Conservation (phyloP, 2,888 invertebrate species). For the Heliothis peltigera region DNA sequence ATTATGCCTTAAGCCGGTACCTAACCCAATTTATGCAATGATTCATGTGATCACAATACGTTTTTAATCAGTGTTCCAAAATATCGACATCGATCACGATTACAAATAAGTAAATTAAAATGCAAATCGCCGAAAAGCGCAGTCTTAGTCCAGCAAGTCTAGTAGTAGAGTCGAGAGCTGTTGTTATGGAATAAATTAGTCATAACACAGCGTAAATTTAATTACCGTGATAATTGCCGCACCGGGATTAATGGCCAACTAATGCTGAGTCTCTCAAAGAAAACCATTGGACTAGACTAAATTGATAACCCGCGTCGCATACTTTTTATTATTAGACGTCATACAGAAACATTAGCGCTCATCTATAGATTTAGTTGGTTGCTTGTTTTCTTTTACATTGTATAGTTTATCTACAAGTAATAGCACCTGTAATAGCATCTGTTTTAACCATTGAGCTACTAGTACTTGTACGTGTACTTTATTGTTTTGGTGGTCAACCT, state of each 20-base stretch:
- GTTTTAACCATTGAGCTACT: no score
- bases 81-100: no score
- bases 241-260: conserved; percentile 62
- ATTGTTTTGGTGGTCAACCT: no score
- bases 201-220: conserved; percentile 82
- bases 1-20: no score
- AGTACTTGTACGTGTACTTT: no score
- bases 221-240: conserved; percentile 83
- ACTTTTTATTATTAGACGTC: no score
- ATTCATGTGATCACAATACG: no score
- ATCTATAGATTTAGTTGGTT: background rate
- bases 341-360: background rate
- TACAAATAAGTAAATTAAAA: background rate
- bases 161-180: conserved; percentile 64
- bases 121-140: conserved; percentile 23
- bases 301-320: conserved; percentile 1
- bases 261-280: conserved; percentile 52
- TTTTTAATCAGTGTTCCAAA: background rate
- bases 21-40: no score
- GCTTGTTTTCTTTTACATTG: no score
- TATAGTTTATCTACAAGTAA: no score
- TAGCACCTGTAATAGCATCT: no score
- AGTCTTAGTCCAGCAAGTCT: conserved; percentile 52
- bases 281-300: conserved; percentile 12
- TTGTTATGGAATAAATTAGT: conserved; percentile 84